phyloP scores from a whole-genome alignment of 2,888 invertebrate genomes.

The Rhodophaea formosa region DNA sequence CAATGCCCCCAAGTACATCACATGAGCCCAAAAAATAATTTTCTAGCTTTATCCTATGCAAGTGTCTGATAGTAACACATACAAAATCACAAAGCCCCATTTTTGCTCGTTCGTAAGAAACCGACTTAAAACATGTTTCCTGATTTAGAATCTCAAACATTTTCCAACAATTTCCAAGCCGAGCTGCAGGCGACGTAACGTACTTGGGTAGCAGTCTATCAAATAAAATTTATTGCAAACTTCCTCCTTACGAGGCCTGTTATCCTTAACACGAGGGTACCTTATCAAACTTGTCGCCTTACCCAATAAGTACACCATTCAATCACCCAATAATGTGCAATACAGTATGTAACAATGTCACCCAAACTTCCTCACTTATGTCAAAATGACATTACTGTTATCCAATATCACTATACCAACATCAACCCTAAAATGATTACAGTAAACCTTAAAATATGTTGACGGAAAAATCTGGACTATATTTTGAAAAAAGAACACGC shows the following conservation, averaged over 20 bases:
- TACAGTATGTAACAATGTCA: constrained; percentile 79
- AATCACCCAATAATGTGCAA: constrained; percentile 81
- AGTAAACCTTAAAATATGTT: constrained; percentile 25
- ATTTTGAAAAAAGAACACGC: constrained; percentile 53
- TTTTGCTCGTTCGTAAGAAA: no score
- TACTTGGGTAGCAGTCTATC: constrained; percentile 24
- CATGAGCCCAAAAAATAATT: no score
- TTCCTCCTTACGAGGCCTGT: constrained; percentile 39
- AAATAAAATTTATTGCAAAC: constrained; percentile 38
- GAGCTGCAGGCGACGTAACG: not conserved
- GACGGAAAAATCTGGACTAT: constrained; percentile 18
- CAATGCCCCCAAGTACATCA: no score
- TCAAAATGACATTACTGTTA: constrained; percentile 38
- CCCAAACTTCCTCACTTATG: constrained; percentile 52
- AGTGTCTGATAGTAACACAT: no score
- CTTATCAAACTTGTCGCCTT: constrained; percentile 74
- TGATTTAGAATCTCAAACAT: not conserved
- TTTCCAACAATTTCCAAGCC: not conserved
- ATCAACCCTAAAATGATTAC: constrained; percentile 9
- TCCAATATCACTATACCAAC: constrained; percentile 25
- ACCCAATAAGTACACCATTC: constrained; percentile 72
- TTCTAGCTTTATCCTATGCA: no score
- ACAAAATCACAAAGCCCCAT: no score
- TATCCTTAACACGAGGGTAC: constrained; percentile 60
- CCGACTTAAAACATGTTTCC: no score